Evolutionary conservation across 2,797 vertebrate genomes (phyloP).

Genomic region (Onychomys leucogaster): DNA sequence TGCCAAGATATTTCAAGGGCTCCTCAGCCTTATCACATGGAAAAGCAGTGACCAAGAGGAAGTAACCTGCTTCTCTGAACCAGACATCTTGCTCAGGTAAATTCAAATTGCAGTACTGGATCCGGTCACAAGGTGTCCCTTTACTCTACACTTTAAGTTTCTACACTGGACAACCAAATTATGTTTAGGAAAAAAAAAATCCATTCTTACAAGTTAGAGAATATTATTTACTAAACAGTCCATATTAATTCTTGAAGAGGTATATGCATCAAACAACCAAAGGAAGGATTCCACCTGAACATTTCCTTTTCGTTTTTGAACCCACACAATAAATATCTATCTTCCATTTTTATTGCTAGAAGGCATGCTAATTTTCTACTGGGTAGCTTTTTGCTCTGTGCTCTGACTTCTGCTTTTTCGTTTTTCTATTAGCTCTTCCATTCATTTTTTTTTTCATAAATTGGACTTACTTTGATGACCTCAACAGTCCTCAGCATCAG

Average conservation of each 20-base stretch:
- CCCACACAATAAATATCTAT: background rate
- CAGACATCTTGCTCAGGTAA: background rate
- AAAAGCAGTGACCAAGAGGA: background rate
- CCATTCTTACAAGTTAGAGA: background rate
- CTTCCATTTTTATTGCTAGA: background rate
- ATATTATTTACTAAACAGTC: background rate
- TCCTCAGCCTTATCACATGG: background rate
- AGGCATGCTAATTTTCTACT: background rate
- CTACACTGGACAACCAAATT: background rate
- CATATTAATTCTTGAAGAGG: constrained; percentile 5
- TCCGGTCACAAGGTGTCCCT: constrained; percentile 48
- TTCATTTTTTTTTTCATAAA: constrained; percentile 15
- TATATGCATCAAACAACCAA: background rate
- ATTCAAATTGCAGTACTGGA: background rate
- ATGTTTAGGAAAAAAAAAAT: constrained; percentile 7
- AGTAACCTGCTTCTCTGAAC: background rate
- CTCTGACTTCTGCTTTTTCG: constrained; percentile 13
- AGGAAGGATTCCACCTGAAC: background rate
- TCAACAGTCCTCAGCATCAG: background rate
- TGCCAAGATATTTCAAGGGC: background rate
- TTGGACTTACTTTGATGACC: background rate
- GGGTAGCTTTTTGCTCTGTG: constrained; percentile 29
- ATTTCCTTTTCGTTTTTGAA: background rate
- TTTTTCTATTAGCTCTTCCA: background rate
- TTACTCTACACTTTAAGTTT: constrained; percentile 30